Conservation (phyloP, 2,797 vertebrate genomes). For the Onychomys arenicola region DNA sequence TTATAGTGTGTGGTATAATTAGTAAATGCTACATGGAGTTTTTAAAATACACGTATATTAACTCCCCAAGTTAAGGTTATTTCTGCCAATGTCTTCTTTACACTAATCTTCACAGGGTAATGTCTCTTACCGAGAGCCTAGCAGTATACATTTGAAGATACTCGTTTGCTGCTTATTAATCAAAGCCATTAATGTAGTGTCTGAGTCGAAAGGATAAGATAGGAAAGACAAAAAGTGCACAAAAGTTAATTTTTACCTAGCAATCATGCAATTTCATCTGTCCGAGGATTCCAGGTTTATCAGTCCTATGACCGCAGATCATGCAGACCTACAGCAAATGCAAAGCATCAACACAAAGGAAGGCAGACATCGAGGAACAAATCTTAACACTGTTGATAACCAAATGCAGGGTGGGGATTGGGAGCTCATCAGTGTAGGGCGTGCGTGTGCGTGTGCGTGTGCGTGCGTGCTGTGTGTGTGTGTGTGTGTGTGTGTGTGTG, state of each 20-base stretch:
- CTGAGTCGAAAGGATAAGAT: fast-evolving
- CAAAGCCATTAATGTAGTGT: fast-evolving
- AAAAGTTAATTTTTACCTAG: fast-evolving
- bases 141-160: background rate
- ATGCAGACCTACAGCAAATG: background rate
- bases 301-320: fast-evolving
- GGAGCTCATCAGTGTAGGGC: too few relatives aligned
- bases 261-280: fast-evolving
- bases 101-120: background rate
- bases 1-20: background rate
- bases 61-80: background rate
- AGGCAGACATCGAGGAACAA: background rate
- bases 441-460: background rate
- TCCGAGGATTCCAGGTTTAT: background rate
- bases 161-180: background rate
- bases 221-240: background rate
- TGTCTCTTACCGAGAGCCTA: background rate
- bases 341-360: background rate
- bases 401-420: background rate
- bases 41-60: background rate
- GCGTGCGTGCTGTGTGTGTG: background rate
- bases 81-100: background rate
- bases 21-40: background rate
- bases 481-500: background rate
- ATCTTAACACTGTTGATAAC: background rate